phyloP scores from a whole-genome alignment of 1,140 invertebrate species.

The Melitaea cinxia region DNA sequence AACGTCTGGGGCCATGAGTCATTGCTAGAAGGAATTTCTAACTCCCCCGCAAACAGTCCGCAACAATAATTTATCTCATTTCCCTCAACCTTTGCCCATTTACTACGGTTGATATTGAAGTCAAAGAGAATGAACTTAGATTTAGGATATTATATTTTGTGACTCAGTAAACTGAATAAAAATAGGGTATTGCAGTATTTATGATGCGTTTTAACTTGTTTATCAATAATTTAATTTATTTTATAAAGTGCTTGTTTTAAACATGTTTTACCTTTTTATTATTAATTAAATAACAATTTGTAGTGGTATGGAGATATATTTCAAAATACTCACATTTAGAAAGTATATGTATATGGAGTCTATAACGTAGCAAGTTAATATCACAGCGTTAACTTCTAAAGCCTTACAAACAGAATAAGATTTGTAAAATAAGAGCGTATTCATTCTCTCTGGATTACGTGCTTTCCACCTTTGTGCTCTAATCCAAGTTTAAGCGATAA shows the following conservation, averaged over 20 bases:
- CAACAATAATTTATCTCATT: constrained; percentile 73
- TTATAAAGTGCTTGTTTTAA: too few relatives aligned
- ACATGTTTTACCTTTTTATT: too few relatives aligned
- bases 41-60: constrained; percentile 53
- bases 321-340: too few relatives aligned
- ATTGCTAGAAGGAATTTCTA: constrained; percentile 5
- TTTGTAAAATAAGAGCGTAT: constrained; percentile 29
- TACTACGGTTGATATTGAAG: constrained; percentile 38
- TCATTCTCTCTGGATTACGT: constrained; percentile 38
- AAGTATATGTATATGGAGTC: too few relatives aligned
- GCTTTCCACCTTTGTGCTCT: constrained; percentile 42
- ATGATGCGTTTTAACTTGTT: too few relatives aligned
- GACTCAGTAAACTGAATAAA: background rate
- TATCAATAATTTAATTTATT: too few relatives aligned
- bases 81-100: constrained; percentile 68
- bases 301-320: too few relatives aligned
- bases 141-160: background rate
- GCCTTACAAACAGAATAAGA: constrained; percentile 22
- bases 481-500: constrained; percentile 45
- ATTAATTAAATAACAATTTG: too few relatives aligned
- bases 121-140: constrained; percentile 8
- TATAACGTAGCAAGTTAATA: background rate
- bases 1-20: constrained; percentile 3
- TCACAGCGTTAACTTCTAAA: constrained; percentile 30
- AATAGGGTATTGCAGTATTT: constrained; percentile 6